Conservation (phyloP, 2,113 vertebrate species). For the Noctilio leporinus region DNA sequence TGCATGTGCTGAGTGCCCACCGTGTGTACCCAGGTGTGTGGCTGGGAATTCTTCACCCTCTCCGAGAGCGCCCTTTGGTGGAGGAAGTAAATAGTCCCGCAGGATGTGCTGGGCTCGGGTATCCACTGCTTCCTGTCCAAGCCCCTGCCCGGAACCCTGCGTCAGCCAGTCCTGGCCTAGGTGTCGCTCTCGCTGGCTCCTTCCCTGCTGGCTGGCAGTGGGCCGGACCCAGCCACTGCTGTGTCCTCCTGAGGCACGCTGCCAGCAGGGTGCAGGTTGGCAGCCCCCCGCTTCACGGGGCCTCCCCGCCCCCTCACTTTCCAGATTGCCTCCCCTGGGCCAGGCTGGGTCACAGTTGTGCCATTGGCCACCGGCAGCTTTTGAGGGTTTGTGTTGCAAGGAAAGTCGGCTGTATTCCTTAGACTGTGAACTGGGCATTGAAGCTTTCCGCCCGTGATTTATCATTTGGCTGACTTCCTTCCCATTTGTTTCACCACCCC, state of each 20-base stretch:
- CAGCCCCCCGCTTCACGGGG: not conserved
- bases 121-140: not conserved
- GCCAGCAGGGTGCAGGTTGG: not conserved
- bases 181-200: not conserved
- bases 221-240: not conserved
- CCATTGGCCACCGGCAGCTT: not conserved
- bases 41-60: not conserved
- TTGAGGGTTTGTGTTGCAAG: not conserved
- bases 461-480: not conserved
- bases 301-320: not conserved
- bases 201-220: not conserved
- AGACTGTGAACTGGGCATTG: not conserved
- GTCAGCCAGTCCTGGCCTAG: not conserved
- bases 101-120: not conserved
- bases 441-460: constrained; percentile 15
- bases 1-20: not conserved
- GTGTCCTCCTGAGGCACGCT: not conserved
- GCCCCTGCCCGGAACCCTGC: not conserved
- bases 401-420: not conserved
- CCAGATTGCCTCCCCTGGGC: not conserved
- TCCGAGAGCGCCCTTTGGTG: not conserved
- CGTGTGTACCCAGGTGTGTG: not conserved
- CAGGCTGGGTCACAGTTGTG: not conserved
- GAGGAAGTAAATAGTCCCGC: not conserved
- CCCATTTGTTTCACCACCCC: not conserved